phyloP scores from a whole-genome alignment of 2,888 invertebrate genomes.

The Drosophila austrosaltans region DNA sequence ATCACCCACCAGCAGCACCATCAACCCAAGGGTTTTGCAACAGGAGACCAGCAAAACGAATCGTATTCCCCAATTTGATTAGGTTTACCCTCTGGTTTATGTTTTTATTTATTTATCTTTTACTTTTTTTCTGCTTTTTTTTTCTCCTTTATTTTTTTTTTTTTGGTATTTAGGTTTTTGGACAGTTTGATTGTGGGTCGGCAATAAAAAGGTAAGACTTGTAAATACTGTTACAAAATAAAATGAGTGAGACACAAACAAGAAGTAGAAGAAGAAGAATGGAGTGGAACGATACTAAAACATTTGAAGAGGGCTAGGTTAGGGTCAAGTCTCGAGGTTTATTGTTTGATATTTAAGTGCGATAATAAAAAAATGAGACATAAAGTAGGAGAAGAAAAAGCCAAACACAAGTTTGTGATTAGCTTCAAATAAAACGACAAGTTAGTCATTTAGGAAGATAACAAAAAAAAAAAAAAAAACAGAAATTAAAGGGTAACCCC shows the following conservation, averaged over 20 bases:
- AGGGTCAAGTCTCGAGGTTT: slow-evolving; percentile 7
- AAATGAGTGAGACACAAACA: not conserved
- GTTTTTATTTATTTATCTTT: slow-evolving; percentile 1
- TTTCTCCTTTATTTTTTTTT: not conserved
- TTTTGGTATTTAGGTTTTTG: not conserved
- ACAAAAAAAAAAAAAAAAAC: not conserved
- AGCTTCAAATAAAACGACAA: not conserved
- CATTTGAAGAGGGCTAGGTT: slow-evolving; percentile 19
- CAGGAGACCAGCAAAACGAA: slow-evolving; percentile 13
- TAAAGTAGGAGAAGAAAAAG: slow-evolving; percentile 3
- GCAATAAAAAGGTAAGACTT: slow-evolving; percentile 20
- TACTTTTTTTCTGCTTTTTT: not conserved
- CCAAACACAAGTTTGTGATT: slow-evolving; percentile 9
- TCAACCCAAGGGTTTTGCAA: slow-evolving; percentile 5
- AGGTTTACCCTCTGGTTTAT: slow-evolving; percentile 26
- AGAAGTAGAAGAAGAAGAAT: not conserved
- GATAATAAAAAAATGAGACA: slow-evolving; percentile 18
- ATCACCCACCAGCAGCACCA: not conserved
- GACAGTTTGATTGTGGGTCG: slow-evolving; percentile 15
- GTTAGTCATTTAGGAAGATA: not conserved
- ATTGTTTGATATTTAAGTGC: slow-evolving; percentile 20
- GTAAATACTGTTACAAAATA: slow-evolving; percentile 18
- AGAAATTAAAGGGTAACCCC: not conserved
- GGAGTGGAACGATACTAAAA: slow-evolving; percentile 3
- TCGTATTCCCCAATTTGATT: slow-evolving; percentile 39